Evolutionary conservation across 2,888 invertebrate species (phyloP).

Genomic region (Ferrisia virgata): DNA sequence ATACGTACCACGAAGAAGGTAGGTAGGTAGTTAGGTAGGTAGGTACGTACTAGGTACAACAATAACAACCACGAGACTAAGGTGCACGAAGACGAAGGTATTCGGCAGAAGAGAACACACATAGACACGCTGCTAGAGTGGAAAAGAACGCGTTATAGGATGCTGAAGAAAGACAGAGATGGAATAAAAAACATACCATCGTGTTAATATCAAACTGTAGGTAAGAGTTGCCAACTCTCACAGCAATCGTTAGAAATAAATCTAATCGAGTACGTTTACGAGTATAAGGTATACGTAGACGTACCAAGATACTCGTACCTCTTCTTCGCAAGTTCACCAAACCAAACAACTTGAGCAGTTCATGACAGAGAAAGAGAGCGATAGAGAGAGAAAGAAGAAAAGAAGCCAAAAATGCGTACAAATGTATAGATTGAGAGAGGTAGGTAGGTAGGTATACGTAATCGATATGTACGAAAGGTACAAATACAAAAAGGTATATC

Average conservation of each 20-base stretch:
- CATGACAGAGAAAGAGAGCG: neutral
- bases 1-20: neutral
- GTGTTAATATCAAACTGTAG: neutral
- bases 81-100: neutral
- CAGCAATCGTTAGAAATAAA: constrained; percentile 28
- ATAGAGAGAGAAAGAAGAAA: too few species aligned
- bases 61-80: neutral
- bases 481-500: too few species aligned
- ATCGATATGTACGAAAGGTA: neutral
- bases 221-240: constrained; percentile 21
- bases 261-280: constrained; percentile 2
- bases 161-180: neutral
- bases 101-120: neutral
- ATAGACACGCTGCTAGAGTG: neutral
- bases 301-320: neutral
- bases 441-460: too few species aligned
- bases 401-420: too few species aligned
- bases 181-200: neutral
- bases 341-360: neutral
- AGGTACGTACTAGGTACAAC: neutral
- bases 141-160: neutral
- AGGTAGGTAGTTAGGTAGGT: neutral
- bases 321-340: neutral
- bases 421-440: too few species aligned
- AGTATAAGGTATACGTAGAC: neutral